Evolutionary conservation across 2,797 vertebrate genomes (phyloP), one percentile per base, ranked within the genome.

Genomic region (Phalloptychus januarius): DNA sequence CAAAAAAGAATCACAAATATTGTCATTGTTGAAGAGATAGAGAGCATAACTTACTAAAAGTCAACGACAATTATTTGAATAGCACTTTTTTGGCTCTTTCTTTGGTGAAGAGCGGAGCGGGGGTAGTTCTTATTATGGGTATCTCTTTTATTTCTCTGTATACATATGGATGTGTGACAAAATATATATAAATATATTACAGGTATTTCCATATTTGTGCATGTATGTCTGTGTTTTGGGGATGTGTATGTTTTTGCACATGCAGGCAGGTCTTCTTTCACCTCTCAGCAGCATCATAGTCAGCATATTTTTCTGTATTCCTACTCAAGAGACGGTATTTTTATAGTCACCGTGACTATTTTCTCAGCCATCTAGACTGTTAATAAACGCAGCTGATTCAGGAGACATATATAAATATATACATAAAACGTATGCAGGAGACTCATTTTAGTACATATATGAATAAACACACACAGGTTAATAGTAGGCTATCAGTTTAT

Each of bases 71-170:
- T 84, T 93, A 69, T 93, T 94, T 94, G 85, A 93, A 94, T 95
- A 95, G 95, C 95, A 96, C 95, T 96, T 96, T 96, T 95, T 94
- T 92, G 92, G 89, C 92, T 95, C 95, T 95, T 94, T 94, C 89
- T 90, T 91, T 63, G 84, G 92, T 91, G 89, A 94, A 95, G 94
- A 94, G 93, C 11, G 85, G 94, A 94, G 94, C 23, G 85, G 93
- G 93, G 93, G 86, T 93, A 92, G 91, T 93, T 91, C 88, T 91
- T 85, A 91, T 92, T 85, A 91, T 91, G 93, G 93, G 92, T 93
- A 93, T 95, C 92, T 91, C 90, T 94, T 93, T 94, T 94, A 92
- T 94, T 95, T 94, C 92, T 95, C 92, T 95, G 95, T 96, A 95
- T 93, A 96, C 93, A 94, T 91, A 95, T 95, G 95, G 93, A 95